Evolutionary conservation across 2,113 vertebrate genomes (phyloP), one percentile per base, ranked within the genome.

Genomic region (Percina caprodes): DNA sequence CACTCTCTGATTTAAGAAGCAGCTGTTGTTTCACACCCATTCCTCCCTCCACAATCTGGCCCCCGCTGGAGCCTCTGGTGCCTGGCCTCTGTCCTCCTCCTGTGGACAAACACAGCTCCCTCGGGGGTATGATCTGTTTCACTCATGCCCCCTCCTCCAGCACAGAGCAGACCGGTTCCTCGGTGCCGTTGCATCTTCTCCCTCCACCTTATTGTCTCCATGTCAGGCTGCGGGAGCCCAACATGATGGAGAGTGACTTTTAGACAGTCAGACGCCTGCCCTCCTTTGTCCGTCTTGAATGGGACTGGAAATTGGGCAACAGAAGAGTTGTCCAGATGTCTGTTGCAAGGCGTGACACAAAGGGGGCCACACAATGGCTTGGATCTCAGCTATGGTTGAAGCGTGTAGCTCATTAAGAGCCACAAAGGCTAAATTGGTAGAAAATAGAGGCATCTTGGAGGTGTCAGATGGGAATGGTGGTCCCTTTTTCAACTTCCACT

Each of bases 171-270:
- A 83, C 69, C 13, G 74, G 69, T 79, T 79, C 63, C 46, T 82
- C 55, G 0, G 77, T 51, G 76, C 66, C 39, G 16, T 67, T 80
- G 59, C 78, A 52, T 79, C 77, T 46, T 62, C 65, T 77, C 56
- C 61, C 74, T 69, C 77, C 78, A 35, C 63, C 39, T 87, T 85
- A 93, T 95, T 95, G 94, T 94, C 86, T 92, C 89, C 48, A 42
- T 92, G 94, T 94, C 94, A 93, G 66, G 65, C 88, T 61, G 74
- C n/a, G 66, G 90, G 84, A 80, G 80, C 59, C 71, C 82, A 73
- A 80, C 91, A 86, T 94, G 94, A 95, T 94, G 91, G 92, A 95
- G 89, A 83, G 89, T 69, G 86, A 84, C 83, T 91, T 83, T 81
- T 86, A 88, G 90, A 93, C 55, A 74, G 72, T 80, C 81, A 23